phyloP scores from a whole-genome alignment of 1,140 invertebrate genomes.

The Mycetomoellerius zeteki region DNA sequence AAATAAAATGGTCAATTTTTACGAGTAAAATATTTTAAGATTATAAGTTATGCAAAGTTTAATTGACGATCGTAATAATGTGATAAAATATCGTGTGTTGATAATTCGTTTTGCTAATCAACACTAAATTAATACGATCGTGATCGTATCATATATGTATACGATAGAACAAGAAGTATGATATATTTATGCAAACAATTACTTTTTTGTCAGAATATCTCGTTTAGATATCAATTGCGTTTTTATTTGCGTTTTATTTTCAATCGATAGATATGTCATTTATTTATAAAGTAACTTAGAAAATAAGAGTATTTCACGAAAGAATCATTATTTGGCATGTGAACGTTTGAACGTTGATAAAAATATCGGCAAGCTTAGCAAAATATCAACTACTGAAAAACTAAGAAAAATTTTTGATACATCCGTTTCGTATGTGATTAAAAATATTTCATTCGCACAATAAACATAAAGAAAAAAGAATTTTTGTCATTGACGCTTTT shows the following conservation, averaged over 20 bases:
- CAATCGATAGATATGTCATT: background rate
- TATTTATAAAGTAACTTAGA: background rate
- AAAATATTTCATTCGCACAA: constrained; percentile 7
- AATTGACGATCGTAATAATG: background rate
- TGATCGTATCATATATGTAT: background rate
- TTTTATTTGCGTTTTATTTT: constrained; percentile 14
- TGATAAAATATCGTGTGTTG: background rate
- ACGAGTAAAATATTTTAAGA: constrained; percentile 29
- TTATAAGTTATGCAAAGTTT: constrained; percentile 1
- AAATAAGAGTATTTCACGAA: background rate
- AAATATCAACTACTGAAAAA: constrained; percentile 32
- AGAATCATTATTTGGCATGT: background rate
- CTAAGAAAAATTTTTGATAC: constrained; percentile 30
- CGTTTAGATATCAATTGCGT: background rate
- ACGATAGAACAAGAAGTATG: background rate
- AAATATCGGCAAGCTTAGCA: background rate
- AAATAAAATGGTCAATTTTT: background rate
- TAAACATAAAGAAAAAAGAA: constrained; percentile 47
- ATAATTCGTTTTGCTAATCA: background rate
- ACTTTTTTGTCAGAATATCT: background rate
- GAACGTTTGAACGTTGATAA: background rate
- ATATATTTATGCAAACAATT: background rate
- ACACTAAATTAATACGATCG: background rate
- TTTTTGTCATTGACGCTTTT: constrained; percentile 58
- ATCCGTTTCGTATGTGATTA: constrained; percentile 40